A percentile compares a stretch with the other conserved stretches of the same genome.
These are phyloP conservation scores for Psilopogon haemacephalus DNA, from an alignment of 2,113 vertebrate genomes.

Conservation along the genomic window DNA sequence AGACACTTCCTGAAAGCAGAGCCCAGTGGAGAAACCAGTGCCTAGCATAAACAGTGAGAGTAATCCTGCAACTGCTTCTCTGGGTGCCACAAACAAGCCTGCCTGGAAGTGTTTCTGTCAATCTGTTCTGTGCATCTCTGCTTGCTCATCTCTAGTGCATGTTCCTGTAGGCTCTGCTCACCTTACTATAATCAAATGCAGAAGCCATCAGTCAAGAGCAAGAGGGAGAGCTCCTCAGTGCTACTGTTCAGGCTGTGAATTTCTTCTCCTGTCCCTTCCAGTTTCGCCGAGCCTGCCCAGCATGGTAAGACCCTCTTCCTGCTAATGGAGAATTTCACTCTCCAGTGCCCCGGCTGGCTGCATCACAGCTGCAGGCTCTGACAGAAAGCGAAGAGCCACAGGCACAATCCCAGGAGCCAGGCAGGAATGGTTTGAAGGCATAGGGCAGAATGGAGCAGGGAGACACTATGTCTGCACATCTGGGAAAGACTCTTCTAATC, in stretches of 20 bases:
- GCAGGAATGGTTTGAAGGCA: neutral
- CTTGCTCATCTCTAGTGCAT: neutral
- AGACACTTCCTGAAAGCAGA: neutral
- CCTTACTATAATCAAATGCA: neutral
- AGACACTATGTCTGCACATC: neutral
- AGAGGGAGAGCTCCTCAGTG: neutral
- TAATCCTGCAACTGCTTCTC: neutral
- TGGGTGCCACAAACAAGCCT: neutral
- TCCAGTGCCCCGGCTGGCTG: neutral
- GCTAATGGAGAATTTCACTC: neutral
- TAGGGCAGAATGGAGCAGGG: accelerated
- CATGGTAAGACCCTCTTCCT: neutral
- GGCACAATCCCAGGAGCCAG: neutral
- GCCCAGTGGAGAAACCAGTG: neutral
- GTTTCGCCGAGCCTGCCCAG: neutral
- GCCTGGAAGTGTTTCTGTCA: neutral
- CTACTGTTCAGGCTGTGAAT: neutral
- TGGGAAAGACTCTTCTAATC: neutral
- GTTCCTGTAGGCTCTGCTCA: neutral
- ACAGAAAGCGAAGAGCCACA: neutral
- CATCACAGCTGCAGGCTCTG: neutral
- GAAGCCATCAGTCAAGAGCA: neutral
- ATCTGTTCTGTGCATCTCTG: neutral
- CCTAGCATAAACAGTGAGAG: neutral
- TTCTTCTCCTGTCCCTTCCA: neutral